These are phyloP conservation scores for Cercopithecus mitis DNA, from an alignment of 2,797 vertebrate genomes.

Conservation along the genomic window DNA sequence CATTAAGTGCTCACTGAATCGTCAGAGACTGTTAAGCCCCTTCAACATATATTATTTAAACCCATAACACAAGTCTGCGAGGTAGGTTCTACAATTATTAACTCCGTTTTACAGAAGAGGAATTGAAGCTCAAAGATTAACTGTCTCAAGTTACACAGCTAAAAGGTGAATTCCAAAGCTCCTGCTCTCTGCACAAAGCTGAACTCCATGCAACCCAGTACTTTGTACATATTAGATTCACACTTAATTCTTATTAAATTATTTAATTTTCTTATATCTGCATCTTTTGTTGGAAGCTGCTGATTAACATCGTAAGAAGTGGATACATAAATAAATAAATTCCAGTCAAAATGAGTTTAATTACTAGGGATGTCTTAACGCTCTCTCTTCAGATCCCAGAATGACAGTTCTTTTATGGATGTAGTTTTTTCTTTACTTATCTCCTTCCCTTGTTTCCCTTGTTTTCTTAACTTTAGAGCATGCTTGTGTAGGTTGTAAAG, in stretches of 20 bases:
- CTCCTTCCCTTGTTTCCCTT: neutral
- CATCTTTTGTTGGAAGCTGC: neutral
- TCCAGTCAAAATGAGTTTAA: neutral
- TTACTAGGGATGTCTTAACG: neutral
- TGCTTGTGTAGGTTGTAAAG: neutral
- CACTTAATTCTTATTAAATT: neutral
- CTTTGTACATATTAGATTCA: neutral
- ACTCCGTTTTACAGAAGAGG: neutral
- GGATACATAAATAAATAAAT: neutral
- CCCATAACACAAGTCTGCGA: neutral
- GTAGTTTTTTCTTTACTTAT: neutral
- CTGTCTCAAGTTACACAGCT: neutral
- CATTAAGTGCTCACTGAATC: neutral
- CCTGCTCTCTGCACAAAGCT: neutral
- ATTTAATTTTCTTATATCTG: neutral
- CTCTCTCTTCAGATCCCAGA: neutral
- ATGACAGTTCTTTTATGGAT: neutral
- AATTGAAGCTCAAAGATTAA: neutral
- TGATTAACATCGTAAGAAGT: neutral
- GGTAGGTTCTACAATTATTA: neutral
- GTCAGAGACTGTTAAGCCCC: neutral
- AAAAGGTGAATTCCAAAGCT: neutral
- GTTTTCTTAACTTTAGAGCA: neutral
- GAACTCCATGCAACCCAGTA: neutral
- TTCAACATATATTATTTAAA: neutral